These are phyloP conservation scores for Porphyrio hochstetteri DNA, from an alignment of 2,113 vertebrate species.

Conservation along the genomic window DNA sequence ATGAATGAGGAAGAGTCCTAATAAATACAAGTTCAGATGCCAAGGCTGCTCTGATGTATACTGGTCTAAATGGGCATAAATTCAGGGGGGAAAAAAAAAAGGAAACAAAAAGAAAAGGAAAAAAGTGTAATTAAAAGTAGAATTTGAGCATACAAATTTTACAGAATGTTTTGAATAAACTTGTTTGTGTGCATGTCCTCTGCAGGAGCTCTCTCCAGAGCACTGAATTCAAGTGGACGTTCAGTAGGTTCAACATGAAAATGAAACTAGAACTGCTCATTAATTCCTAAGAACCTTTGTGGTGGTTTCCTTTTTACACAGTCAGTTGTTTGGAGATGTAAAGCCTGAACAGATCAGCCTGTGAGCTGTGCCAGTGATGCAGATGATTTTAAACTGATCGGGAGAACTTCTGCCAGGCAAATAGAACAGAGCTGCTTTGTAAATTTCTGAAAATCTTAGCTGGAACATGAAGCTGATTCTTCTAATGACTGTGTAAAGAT, in stretches of 20 bases:
- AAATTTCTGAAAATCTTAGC: background rate
- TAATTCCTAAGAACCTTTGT: background rate
- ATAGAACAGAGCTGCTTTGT: background rate
- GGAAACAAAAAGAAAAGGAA: no score
- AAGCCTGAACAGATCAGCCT: background rate
- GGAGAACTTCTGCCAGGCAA: background rate
- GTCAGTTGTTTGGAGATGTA: background rate
- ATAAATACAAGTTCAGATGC: background rate
- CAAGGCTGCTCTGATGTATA: background rate
- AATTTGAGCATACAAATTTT: background rate
- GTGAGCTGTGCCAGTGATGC: background rate
- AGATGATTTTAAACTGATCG: background rate
- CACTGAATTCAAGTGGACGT: background rate
- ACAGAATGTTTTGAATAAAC: background rate
- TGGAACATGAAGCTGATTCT: background rate
- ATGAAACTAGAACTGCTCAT: slow-evolving; percentile 29
- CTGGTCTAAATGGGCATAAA: background rate
- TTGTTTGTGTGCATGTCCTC: background rate
- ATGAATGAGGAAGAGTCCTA: background rate
- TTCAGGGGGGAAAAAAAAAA: background rate
- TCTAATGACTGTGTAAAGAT: background rate
- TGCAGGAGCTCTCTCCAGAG: background rate
- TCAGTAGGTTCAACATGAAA: background rate
- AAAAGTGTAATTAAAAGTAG: background rate
- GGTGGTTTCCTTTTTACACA: background rate